A percentile compares a stretch with the other conserved stretches of the same genome.
Evolutionary conservation across 2,113 vertebrate genomes (phyloP).

Genomic region (Mustelus asterias): DNA sequence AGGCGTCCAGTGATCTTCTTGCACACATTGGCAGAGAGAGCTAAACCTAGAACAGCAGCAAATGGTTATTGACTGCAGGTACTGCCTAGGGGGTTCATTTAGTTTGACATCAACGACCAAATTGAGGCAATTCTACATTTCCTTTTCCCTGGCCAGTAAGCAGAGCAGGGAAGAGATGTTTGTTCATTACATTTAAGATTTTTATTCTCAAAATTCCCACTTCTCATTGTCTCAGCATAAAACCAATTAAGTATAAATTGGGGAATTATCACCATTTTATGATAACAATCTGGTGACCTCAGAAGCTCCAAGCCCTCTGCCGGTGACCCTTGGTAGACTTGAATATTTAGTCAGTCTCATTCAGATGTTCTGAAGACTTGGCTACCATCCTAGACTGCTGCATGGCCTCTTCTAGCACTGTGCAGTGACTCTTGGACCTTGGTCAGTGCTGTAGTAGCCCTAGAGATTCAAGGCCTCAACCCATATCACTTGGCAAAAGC

Average conservation of each 20-base stretch:
- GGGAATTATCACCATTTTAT: not conserved
- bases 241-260: not conserved
- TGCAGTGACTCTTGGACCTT: not conserved
- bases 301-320: not conserved
- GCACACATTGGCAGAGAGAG: conserved; percentile 76
- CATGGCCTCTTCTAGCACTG: not conserved
- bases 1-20: conserved; percentile 88
- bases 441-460: too few relatives aligned
- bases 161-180: not conserved
- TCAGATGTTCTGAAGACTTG: not conserved
- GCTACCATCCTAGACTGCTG: too few relatives aligned
- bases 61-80: not conserved
- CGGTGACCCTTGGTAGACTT: not conserved
- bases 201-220: not conserved
- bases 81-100: not conserved
- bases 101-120: not conserved
- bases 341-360: not conserved
- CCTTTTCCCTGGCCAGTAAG: not conserved
- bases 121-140: not conserved
- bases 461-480: not conserved
- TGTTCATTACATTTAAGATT: not conserved
- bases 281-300: not conserved
- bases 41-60: conserved; percentile 56
- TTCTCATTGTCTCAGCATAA: not conserved
- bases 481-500: not conserved